Conservation (phyloP, 2,113 vertebrate species). For the Misgurnus mizolepis region DNA sequence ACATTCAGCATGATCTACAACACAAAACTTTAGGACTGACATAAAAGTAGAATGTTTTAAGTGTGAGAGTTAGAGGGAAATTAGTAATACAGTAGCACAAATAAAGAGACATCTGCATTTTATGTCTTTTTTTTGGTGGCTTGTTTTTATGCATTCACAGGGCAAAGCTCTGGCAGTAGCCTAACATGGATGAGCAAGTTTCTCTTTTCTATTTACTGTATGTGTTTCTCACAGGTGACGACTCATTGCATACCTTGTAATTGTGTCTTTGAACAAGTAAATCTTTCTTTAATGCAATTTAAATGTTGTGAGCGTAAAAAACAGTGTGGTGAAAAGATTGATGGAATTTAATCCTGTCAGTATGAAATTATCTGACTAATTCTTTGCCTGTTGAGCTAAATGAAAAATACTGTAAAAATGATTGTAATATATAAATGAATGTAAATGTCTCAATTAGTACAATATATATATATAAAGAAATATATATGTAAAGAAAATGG, state of each 20-base stretch:
- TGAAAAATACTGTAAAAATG: neutral
- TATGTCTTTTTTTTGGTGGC: constrained; percentile 48
- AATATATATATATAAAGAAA: neutral
- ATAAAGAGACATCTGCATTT: constrained; percentile 63
- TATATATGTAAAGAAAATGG: too few species aligned
- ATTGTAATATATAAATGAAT: too few species aligned
- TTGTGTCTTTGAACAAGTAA: constrained; percentile 62
- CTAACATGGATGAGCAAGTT: constrained; percentile 66
- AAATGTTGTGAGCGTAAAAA: constrained; percentile 58
- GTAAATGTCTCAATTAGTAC: too few species aligned
- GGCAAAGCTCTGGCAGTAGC: constrained; percentile 66
- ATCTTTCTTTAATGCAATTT: constrained; percentile 66
- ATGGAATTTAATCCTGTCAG: constrained; percentile 45
- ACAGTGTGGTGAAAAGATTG: constrained; percentile 43
- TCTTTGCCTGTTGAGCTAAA: constrained; percentile 29
- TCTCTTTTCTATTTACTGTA: constrained; percentile 57
- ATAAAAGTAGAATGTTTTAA: constrained; percentile 35
- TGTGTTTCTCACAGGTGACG: constrained; percentile 58
- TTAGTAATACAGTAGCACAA: constrained; percentile 54
- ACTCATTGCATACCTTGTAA: constrained; percentile 68
- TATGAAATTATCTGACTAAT: constrained; percentile 40
- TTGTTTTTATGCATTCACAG: constrained; percentile 64
- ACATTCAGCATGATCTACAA: constrained; percentile 21
- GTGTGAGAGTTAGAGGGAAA: constrained; percentile 27
- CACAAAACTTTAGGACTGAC: constrained; percentile 31